Conservation (phyloP, 2,113 vertebrate species). For the Esox niger region DNA sequence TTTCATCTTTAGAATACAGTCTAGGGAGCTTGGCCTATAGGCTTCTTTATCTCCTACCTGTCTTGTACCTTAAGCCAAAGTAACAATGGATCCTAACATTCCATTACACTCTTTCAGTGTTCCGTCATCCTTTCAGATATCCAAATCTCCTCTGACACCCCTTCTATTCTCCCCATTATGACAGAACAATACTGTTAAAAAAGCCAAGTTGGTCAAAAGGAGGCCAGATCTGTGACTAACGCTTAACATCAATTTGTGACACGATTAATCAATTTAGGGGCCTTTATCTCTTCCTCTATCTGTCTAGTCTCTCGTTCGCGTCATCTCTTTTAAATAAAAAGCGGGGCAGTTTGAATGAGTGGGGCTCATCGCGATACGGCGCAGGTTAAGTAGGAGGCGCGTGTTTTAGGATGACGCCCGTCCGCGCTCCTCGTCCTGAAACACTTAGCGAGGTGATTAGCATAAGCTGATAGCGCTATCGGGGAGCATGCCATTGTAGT, state of each 20-base stretch:
- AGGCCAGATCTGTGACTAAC: slow-evolving; percentile 34
- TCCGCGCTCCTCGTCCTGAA: slow-evolving; percentile 54
- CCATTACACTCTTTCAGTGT: slow-evolving; percentile 50
- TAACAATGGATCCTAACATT: slow-evolving; percentile 64
- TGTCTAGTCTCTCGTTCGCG: slow-evolving; percentile 20
- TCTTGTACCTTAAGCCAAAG: slow-evolving; percentile 59
- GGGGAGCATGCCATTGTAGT: slow-evolving; percentile 65
- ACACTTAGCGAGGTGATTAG: slow-evolving; percentile 76
- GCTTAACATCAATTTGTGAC: slow-evolving; percentile 72
- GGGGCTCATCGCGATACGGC: slow-evolving; percentile 66
- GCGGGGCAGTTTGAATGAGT: slow-evolving; percentile 50
- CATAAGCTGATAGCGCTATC: slow-evolving; percentile 78
- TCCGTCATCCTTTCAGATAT: slow-evolving; percentile 44
- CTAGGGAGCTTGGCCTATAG: slow-evolving; percentile 30
- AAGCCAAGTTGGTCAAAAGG: slow-evolving; percentile 49
- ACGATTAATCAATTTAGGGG: slow-evolving; percentile 70
- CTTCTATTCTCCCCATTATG: slow-evolving; percentile 54
- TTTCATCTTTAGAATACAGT: slow-evolving; percentile 43
- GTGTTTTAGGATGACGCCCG: slow-evolving; percentile 63
- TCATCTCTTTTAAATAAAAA: slow-evolving; percentile 48
- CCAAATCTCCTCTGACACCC: slow-evolving; percentile 42
- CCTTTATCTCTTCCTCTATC: slow-evolving; percentile 14
- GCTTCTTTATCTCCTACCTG: slow-evolving; percentile 57
- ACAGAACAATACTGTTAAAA: slow-evolving; percentile 64
- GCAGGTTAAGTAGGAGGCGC: slow-evolving; percentile 72